phyloP scores from a whole-genome alignment of 2,113 vertebrate species.

The Eulemur rufifrons region DNA sequence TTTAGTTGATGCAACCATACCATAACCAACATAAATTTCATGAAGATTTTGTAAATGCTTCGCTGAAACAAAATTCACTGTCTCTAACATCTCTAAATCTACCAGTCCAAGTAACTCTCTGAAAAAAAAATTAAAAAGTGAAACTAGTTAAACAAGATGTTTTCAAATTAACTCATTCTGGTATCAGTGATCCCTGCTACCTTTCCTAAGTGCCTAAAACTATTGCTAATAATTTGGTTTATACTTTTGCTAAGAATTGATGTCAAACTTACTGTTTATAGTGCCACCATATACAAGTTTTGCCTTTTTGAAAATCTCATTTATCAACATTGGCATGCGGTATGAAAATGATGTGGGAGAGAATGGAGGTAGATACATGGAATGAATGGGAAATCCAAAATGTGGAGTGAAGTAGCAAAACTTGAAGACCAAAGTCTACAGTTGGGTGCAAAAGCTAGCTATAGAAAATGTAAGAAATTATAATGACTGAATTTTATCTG shows the following conservation, averaged over 20 bases:
- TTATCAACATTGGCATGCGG: not conserved
- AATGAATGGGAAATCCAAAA: not conserved
- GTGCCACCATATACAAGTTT: not conserved
- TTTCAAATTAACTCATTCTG: not conserved
- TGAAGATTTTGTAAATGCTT: not conserved
- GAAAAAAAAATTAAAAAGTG: not conserved
- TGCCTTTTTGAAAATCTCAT: not conserved
- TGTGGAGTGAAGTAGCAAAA: not conserved
- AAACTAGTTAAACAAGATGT: not conserved
- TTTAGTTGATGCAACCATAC: not conserved
- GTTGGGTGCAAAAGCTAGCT: not conserved
- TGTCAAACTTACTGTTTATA: not conserved
- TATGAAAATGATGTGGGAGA: not conserved
- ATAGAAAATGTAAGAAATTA: not conserved
- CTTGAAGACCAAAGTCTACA: not conserved
- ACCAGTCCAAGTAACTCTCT: not conserved
- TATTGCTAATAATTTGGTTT: not conserved
- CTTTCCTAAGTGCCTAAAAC: not conserved
- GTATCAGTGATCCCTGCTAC: not conserved
- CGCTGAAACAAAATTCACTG: not conserved
- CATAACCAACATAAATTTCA: not conserved
- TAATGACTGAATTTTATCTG: not conserved
- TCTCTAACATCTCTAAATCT: not conserved
- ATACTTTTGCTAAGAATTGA: not conserved
- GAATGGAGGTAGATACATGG: not conserved